Evolutionary conservation across 1,140 invertebrate species (phyloP).

Genomic region (Zaprionus davidi): DNA sequence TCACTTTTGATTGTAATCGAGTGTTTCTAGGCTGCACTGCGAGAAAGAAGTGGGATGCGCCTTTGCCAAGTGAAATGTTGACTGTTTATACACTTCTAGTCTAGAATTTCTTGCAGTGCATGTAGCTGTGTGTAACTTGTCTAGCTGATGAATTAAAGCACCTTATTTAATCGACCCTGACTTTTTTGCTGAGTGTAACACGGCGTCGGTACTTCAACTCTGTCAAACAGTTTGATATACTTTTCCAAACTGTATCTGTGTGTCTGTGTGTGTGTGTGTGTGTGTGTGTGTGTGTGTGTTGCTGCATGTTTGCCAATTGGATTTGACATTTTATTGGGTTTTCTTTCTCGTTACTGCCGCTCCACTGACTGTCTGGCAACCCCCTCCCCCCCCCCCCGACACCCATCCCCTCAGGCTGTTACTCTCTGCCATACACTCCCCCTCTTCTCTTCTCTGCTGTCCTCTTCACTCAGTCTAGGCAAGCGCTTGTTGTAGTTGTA

Average conservation of each 20-base stretch:
- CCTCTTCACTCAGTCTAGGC: constrained; percentile 14
- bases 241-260: constrained; percentile 60
- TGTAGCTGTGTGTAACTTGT: background rate
- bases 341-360: constrained; percentile 79
- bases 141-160: background rate
- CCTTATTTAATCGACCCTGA: background rate
- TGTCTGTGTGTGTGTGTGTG: constrained; percentile 36
- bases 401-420: background rate
- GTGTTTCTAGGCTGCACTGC: constrained; percentile 50
- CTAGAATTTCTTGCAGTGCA: background rate
- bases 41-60: background rate
- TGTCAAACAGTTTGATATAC: constrained; percentile 77
- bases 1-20: constrained; percentile 82
- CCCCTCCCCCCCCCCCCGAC: background rate
- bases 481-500: constrained; percentile 59
- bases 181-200: constrained; percentile 23
- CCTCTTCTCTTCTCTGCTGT: constrained; percentile 12
- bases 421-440: too few species aligned
- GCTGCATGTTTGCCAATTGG: constrained; percentile 75
- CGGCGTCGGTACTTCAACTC: constrained; percentile 20
- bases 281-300: constrained; percentile 24
- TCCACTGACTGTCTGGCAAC: constrained; percentile 51
- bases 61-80: background rate
- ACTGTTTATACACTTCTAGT: background rate
- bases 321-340: constrained; percentile 83